Percentiles rank a stretch among this genome's conserved stretches.
Evolutionary conservation across 2,797 vertebrate species (phyloP).

Genomic region (Eospalax fontanierii): DNA sequence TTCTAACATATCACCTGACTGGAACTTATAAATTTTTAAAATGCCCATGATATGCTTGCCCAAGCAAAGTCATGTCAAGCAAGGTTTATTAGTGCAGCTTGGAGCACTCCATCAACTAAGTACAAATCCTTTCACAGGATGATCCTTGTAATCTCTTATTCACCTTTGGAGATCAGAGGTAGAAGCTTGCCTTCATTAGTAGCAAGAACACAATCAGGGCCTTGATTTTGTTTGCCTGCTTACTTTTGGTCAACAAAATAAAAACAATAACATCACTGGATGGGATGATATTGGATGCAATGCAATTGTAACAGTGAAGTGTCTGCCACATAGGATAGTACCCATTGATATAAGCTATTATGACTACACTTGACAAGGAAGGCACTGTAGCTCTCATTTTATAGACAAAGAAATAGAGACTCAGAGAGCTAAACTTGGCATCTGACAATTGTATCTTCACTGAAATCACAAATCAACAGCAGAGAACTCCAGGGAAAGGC

Average conservation of each 20-base stretch:
- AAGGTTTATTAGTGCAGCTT: conserved; percentile 76
- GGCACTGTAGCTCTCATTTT: background rate
- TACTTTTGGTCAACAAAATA: conserved; percentile 24
- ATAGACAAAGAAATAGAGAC: background rate
- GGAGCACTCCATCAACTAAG: conserved; percentile 54
- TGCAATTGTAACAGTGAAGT: background rate
- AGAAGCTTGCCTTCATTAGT: background rate
- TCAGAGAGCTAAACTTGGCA: background rate
- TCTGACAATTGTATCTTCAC: background rate
- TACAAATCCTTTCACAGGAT: conserved; percentile 31
- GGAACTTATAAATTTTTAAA: conserved; percentile 78
- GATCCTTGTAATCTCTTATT: conserved; percentile 44
- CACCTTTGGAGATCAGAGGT: background rate
- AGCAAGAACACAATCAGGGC: background rate
- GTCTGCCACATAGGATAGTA: background rate
- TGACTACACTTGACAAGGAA: background rate
- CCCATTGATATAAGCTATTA: background rate
- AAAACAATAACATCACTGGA: conserved; percentile 3
- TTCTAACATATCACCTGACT: conserved; percentile 69
- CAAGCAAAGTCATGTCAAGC: conserved; percentile 71
- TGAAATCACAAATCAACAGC: background rate
- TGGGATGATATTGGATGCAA: background rate
- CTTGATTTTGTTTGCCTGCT: background rate
- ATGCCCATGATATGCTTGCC: conserved; percentile 59
- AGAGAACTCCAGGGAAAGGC: background rate